A percentile compares a stretch with the other conserved stretches of the same genome.
Conservation (phyloP, 2,797 vertebrate species). For the Trematomus bernacchii region DNA sequence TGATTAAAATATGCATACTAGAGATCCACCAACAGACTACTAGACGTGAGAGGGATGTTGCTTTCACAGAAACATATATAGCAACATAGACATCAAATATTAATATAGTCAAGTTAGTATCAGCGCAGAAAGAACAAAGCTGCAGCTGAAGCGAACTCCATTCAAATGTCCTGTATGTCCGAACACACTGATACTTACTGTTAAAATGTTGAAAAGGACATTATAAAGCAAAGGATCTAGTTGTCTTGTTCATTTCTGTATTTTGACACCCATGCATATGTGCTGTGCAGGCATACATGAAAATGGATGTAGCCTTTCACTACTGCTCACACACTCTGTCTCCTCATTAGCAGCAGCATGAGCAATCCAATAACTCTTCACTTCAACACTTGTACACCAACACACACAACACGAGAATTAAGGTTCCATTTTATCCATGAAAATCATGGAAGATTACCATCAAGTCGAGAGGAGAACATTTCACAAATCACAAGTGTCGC, state of each 20-base stretch:
- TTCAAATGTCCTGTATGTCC: neutral
- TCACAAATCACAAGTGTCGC: conserved; percentile 33
- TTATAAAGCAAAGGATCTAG: neutral
- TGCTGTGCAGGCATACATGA: conserved; percentile 4
- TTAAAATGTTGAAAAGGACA: conserved; percentile 17
- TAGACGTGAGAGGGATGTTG: neutral
- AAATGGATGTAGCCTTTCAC: conserved; percentile 1
- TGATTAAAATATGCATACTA: too few relatives aligned
- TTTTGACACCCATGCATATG: conserved; percentile 3
- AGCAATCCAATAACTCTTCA: conserved; percentile 27
- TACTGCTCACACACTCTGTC: conserved; percentile 11
- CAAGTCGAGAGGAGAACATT: conserved; percentile 17
- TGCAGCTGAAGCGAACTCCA: neutral
- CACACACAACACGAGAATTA: conserved; percentile 30
- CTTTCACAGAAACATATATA: neutral
- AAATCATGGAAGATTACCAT: conserved; percentile 50
- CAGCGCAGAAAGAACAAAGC: neutral
- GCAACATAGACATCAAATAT: neutral
- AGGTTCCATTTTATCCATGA: conserved; percentile 51
- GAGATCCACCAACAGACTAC: too few relatives aligned
- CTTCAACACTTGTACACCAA: conserved; percentile 19
- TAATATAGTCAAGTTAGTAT: too few relatives aligned
- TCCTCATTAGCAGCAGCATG: conserved; percentile 25
- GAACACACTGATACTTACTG: conserved; percentile 1
- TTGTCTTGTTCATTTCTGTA: conserved; percentile 1